Percentiles rank a stretch among this genome's conserved stretches.
phyloP scores from a whole-genome alignment of 2,797 vertebrate genomes.

The Acestrorhynchus altus region DNA sequence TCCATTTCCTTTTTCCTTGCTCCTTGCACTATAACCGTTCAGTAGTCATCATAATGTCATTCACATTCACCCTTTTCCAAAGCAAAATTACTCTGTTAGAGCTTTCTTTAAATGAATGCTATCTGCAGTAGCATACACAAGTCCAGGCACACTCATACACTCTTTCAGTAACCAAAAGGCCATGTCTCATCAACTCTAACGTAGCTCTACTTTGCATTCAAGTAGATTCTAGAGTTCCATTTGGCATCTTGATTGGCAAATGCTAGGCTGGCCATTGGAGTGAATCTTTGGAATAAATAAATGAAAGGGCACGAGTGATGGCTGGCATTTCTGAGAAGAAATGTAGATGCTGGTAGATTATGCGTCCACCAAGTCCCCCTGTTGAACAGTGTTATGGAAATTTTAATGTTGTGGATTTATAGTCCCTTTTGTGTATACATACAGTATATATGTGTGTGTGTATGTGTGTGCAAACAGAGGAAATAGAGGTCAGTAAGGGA shows the following conservation, averaged over 20 bases:
- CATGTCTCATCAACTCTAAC: neutral
- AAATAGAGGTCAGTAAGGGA: constrained; percentile 31
- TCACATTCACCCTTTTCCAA: neutral
- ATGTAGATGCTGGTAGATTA: constrained; percentile 40
- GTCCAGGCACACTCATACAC: neutral
- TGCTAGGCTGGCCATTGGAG: constrained; percentile 41
- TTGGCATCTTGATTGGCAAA: constrained; percentile 60
- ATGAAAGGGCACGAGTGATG: constrained; percentile 32
- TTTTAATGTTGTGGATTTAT: constrained; percentile 24
- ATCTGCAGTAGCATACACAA: neutral
- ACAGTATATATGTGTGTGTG: neutral
- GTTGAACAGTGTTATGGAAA: constrained; percentile 12
- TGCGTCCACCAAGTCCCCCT: constrained; percentile 10
- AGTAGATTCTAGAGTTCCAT: constrained; percentile 29
- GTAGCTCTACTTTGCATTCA: constrained; percentile 23
- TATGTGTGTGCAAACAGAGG: neutral
- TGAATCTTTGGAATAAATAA: constrained; percentile 23
- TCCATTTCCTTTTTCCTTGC: neutral
- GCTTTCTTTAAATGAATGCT: constrained; percentile 27
- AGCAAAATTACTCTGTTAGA: constrained; percentile 16
- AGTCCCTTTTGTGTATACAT: neutral
- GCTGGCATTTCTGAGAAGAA: constrained; percentile 26
- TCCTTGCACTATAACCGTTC: constrained; percentile 23
- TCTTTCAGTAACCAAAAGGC: neutral
- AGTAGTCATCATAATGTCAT: constrained; percentile 20